Evolutionary conservation across 2,113 vertebrate genomes (phyloP).

Genomic region (Leucoraja erinaceus): DNA sequence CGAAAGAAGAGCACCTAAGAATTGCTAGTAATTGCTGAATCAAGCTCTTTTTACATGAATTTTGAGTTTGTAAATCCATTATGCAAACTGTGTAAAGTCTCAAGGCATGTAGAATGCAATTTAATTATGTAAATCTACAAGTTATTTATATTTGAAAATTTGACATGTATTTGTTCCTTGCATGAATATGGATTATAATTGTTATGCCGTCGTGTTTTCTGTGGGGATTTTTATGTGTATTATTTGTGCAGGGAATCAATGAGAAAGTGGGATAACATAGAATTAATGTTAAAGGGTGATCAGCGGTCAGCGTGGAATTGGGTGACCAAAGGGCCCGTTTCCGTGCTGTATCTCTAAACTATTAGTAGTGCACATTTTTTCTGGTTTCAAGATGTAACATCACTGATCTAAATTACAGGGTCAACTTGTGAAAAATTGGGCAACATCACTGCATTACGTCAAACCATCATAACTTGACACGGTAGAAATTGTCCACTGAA

Average conservation of each 20-base stretch:
- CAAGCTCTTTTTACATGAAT: not conserved
- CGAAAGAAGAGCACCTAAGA: too few relatives aligned
- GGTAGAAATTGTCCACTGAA: not conserved
- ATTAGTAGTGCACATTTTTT: not conserved
- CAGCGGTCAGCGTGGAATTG: too few relatives aligned
- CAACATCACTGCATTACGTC: not conserved
- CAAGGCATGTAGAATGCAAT: not conserved
- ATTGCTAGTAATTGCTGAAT: not conserved
- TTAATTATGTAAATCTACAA: not conserved
- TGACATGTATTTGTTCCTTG: not conserved
- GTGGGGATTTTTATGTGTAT: too few relatives aligned
- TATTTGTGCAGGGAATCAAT: too few relatives aligned
- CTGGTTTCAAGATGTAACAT: not conserved
- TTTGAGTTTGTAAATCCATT: not conserved
- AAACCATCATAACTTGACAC: not conserved
- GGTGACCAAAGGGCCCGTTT: too few relatives aligned
- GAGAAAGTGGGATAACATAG: too few relatives aligned
- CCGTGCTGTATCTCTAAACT: too few relatives aligned
- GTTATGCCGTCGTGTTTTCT: not conserved
- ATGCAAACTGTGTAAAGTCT: not conserved
- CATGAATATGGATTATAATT: not conserved
- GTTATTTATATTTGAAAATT: not conserved
- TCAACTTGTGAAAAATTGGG: not conserved
- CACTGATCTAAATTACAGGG: not conserved
- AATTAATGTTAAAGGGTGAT: too few relatives aligned